Conservation (phyloP, 2,113 vertebrate species). For the Odontophorus gujanensis region DNA sequence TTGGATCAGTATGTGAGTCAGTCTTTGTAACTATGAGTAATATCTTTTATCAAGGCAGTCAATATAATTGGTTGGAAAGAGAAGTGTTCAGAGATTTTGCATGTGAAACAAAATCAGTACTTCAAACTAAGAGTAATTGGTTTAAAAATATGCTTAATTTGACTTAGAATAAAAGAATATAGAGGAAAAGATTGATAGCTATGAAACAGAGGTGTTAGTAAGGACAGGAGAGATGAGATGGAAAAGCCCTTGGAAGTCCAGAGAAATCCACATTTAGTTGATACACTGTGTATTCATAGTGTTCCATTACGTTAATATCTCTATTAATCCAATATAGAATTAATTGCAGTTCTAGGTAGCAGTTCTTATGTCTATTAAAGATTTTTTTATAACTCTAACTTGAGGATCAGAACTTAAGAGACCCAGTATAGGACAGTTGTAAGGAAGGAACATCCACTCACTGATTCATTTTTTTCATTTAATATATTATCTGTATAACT, state of each 20-base stretch:
- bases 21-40: background rate
- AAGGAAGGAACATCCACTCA: background rate
- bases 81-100: background rate
- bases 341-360: background rate
- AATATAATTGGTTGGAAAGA: background rate
- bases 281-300: background rate
- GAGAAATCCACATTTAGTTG: background rate
- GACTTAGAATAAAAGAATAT: background rate
- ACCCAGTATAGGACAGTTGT: background rate
- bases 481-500: background rate
- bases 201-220: background rate
- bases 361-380: background rate
- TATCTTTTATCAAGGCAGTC: background rate
- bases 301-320: background rate
- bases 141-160: background rate
- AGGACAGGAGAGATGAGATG: background rate
- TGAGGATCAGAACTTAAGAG: background rate
- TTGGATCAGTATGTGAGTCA: background rate
- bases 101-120: background rate
- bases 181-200: rapidly evolving
- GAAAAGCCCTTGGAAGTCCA: background rate
- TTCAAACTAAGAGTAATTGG: background rate
- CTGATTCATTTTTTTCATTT: background rate
- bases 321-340: background rate
- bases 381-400: background rate